These are phyloP conservation scores for Aplochiton taeniatus DNA, from an alignment of 2,797 vertebrate genomes.

Conservation along the genomic window DNA sequence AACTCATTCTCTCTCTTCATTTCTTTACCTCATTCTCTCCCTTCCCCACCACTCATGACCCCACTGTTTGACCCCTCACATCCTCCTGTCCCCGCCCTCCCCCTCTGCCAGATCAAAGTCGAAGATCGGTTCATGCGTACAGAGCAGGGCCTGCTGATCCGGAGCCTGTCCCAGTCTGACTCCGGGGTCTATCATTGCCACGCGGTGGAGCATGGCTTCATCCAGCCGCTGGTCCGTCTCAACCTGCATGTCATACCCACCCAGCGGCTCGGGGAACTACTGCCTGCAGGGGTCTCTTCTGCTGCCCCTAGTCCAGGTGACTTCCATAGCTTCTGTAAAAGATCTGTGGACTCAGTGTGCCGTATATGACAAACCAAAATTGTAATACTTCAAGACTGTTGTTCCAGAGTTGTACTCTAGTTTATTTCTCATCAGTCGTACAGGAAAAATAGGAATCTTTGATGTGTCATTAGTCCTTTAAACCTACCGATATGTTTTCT, in stretches of 20 bases:
- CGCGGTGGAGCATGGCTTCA: constrained; percentile 95
- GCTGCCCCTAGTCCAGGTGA: constrained; percentile 36
- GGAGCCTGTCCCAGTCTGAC: constrained; percentile 86
- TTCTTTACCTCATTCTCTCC: background rate
- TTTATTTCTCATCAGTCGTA: no score
- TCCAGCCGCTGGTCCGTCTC: constrained; percentile 93
- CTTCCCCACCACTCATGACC: background rate
- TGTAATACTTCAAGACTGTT: no score
- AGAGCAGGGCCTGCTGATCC: constrained; percentile 92
- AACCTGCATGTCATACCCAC: constrained; percentile 92
- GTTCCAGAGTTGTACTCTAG: no score
- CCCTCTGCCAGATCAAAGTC: constrained; percentile 80
- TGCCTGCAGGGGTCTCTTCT: constrained; percentile 80
- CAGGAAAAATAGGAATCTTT: no score
- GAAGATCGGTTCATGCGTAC: constrained; percentile 87
- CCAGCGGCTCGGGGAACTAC: constrained; percentile 89
- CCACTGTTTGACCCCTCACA: background rate
- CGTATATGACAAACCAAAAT: no score
- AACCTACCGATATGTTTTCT: no score
- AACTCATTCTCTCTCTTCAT: background rate
- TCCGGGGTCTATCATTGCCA: constrained; percentile 91
- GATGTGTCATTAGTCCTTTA: no score
- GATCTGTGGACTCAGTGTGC: no score
- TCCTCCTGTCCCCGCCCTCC: background rate
- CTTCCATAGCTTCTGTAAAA: no score